These are phyloP conservation scores for Odontamblyopus lacepedii DNA, from an alignment of 2,797 vertebrate genomes.

Conservation along the genomic window DNA sequence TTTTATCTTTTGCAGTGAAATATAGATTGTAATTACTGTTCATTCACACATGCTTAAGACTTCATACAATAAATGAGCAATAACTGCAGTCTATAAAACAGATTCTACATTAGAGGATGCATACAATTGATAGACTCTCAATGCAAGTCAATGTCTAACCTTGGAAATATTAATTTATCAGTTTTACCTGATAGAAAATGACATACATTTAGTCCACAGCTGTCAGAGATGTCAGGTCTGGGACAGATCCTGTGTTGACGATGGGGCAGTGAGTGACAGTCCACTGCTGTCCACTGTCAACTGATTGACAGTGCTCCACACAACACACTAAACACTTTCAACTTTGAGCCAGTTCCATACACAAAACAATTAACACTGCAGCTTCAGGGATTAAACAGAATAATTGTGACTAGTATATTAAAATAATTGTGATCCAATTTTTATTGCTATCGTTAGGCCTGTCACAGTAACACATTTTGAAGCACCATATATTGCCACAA, in stretches of 20 bases:
- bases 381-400: too few species aligned
- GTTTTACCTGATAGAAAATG: not conserved
- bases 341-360: not conserved
- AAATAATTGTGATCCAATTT: too few species aligned
- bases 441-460: too few species aligned
- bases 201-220: not conserved
- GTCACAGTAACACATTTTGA: too few species aligned
- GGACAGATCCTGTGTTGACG: too few species aligned
- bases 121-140: not conserved
- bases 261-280: not conserved
- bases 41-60: not conserved
- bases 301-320: not conserved
- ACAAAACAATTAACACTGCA: not conserved
- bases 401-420: too few species aligned
- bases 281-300: not conserved
- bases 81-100: constrained; percentile 17
- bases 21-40: constrained; percentile 14
- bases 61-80: constrained; percentile 8
- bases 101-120: not conserved
- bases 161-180: not conserved
- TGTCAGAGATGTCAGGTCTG: not conserved
- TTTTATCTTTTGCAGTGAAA: constrained; percentile 9
- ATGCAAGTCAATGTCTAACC: not conserved
- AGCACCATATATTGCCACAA: too few species aligned
- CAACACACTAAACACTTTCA: not conserved